Evolutionary conservation across 1,140 invertebrate species (phyloP).

Genomic region (Maconellicoccus hirsutus): DNA sequence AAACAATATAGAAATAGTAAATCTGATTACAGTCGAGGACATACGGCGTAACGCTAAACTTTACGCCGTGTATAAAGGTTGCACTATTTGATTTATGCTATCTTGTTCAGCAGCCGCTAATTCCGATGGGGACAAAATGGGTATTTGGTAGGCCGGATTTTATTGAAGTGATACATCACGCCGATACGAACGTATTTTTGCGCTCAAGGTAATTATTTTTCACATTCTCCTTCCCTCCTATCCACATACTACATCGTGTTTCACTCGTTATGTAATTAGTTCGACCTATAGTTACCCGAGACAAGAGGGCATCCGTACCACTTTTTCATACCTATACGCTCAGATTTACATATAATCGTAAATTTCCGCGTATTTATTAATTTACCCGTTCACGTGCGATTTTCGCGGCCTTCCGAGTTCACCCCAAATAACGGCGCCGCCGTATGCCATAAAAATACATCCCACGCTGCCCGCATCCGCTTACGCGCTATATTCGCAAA

Average conservation of each 20-base stretch:
- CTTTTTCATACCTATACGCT: too few relatives aligned
- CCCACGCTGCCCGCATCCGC: too few relatives aligned
- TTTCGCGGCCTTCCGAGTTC: too few relatives aligned
- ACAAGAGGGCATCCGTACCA: neutral
- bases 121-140: neutral
- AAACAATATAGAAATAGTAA: neutral
- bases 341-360: too few relatives aligned
- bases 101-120: neutral
- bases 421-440: too few relatives aligned
- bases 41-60: neutral
- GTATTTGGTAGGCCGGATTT: neutral
- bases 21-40: slow-evolving; percentile 3
- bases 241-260: neutral
- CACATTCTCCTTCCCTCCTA: neutral
- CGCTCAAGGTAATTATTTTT: slow-evolving; percentile 1
- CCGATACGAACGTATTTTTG: neutral
- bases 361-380: too few relatives aligned
- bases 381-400: too few relatives aligned
- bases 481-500: neutral
- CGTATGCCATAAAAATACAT: too few relatives aligned
- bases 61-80: neutral
- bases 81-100: neutral
- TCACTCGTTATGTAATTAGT: neutral
- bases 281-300: neutral
- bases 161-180: neutral